phyloP scores from a whole-genome alignment of 2,888 invertebrate genomes.

The Incurvaria masculella region DNA sequence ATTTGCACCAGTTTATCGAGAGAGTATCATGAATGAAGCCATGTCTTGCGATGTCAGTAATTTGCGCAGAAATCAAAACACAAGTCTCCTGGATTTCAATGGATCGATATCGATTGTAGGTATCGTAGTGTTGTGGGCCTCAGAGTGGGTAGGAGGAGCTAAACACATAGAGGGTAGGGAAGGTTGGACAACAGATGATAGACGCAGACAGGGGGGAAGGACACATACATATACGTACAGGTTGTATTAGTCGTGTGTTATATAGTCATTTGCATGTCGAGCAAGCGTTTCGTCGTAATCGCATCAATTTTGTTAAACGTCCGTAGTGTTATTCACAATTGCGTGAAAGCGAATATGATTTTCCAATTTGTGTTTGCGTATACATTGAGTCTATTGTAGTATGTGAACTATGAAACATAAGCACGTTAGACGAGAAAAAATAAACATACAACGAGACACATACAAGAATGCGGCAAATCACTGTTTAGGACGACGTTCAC shows the following conservation, averaged over 20 bases:
- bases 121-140: conserved; percentile 19
- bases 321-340: conserved; percentile 17
- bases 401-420: conserved; percentile 47
- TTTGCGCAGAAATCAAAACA: neutral
- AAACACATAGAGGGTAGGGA: conserved; percentile 56
- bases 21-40: neutral
- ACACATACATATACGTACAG: conserved; percentile 44
- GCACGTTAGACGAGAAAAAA: conserved; percentile 57
- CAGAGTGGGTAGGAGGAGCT: conserved; percentile 50
- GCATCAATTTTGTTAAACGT: neutral
- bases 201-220: conserved; percentile 78
- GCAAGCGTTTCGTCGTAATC: no score
- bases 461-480: conserved; percentile 47
- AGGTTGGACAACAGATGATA: conserved; percentile 68
- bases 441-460: conserved; percentile 48
- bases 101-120: neutral
- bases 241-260: neutral
- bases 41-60: neutral
- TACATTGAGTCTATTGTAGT: conserved; percentile 18
- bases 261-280: neutral
- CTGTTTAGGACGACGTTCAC: neutral
- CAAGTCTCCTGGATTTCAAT: neutral
- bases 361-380: conserved; percentile 49
- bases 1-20: neutral
- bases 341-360: conserved; percentile 59